Evolutionary conservation across 2,113 vertebrate species (phyloP), one percentile per base, ranked within the genome.

Genomic region (Pelusios castaneus): DNA sequence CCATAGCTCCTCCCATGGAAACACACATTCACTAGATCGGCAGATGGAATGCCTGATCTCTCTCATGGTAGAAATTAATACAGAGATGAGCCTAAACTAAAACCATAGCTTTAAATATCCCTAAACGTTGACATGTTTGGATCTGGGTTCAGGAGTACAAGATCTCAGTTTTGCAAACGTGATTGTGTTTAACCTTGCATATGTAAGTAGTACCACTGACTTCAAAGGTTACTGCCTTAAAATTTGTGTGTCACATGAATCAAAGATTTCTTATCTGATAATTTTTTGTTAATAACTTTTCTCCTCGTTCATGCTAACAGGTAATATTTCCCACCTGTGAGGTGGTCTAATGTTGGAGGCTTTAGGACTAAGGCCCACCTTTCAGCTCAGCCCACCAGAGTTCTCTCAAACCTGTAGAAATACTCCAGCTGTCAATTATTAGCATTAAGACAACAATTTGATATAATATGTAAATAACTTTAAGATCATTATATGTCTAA

Each of bases 31-130:
- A 60, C 93, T 70, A 85, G 82, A 47, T 92, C 43, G 70, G 83
- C 70, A 67, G 70, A 52, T 76, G 55, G 70, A 85, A 41, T 85
- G 60, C 76, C 89, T 76, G 76, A 76, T 47, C 79, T 70, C 34
- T 81, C 43, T 87, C 88, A 79, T 38, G 84, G 43, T 41, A 83
- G 25, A 79, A 29, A 12, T 5, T 51, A 76, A 95, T 51, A 93
- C 38, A 95, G 93, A 92, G 77, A 93, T 85, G n/a, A 80, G 19
- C 19, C 96, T 96, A 43, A 94, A 87, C 38, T 52, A 90, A 95
- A 94, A n/a, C 60, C 16, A 4, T n/a, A 38, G 17, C n/a, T 70
- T 70, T 67, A 38, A 70, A 70, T 70, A 70, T 51, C 63, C 85
- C 0, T 0, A 41, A 79, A 89, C 76, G 92, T 76, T 80, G 52